These are phyloP conservation scores for Nephrotoma guestfalica DNA, from an alignment of 2,888 invertebrate genomes.

Conservation along the genomic window DNA sequence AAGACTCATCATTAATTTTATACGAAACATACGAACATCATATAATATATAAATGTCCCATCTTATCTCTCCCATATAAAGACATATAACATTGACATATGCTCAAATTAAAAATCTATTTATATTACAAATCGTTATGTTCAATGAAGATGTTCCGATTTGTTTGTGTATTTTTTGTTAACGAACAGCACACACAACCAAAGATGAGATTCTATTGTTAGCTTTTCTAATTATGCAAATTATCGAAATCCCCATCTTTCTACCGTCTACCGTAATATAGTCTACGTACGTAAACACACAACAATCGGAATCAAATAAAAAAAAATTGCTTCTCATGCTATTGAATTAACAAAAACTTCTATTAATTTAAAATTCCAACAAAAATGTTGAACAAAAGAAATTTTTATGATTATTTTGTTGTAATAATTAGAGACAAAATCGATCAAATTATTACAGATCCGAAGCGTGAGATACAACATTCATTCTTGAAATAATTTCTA, in stretches of 20 bases:
- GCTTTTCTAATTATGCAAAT: background rate
- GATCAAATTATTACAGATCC: background rate
- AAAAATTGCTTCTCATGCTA: background rate
- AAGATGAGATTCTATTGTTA: background rate
- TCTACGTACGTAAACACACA: background rate
- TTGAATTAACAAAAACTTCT: background rate
- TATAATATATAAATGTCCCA: too few relatives aligned
- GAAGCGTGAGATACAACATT: background rate
- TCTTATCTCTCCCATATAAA: background rate
- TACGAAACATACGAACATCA: background rate
- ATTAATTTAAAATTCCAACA: background rate
- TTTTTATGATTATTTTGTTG: background rate
- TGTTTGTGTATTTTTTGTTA: background rate
- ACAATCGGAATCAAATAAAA: background rate
- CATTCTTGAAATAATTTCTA: background rate
- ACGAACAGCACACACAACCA: background rate
- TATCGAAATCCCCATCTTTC: background rate
- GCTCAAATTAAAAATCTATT: background rate
- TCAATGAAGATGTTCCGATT: background rate
- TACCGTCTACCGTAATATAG: background rate
- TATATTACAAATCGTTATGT: background rate
- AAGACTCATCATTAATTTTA: background rate
- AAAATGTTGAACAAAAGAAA: background rate
- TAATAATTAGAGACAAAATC: background rate
- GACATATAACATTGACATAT: background rate